Evolutionary conservation across 37 sponge, comb jelly and placozoan species (phyloP).

Genomic region (Hormiphora californensis): DNA sequence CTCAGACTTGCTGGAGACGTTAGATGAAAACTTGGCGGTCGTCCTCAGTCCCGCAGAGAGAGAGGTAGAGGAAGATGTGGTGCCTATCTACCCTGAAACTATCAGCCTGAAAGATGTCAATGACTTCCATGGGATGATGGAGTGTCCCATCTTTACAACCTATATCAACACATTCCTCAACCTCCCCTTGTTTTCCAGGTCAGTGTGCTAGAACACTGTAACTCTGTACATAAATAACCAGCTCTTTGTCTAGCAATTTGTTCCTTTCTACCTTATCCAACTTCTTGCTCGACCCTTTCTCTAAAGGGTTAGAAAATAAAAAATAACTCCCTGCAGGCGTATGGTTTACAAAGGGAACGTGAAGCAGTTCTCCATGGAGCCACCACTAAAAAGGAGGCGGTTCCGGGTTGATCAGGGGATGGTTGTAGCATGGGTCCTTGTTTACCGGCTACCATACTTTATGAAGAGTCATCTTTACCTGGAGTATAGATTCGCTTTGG

Average conservation of each 20-base stretch:
- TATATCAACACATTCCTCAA: constrained; percentile 5
- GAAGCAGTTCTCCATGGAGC: constrained; percentile 1
- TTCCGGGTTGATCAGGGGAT: constrained; percentile 7
- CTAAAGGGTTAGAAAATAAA: no score
- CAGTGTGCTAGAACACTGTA: no score
- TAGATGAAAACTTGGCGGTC: neutral
- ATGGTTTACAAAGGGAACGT: neutral
- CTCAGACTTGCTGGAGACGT: neutral
- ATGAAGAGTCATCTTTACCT: constrained; percentile 8
- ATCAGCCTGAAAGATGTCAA: neutral
- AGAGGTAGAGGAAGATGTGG: neutral
- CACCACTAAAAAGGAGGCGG: neutral
- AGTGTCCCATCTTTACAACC: neutral
- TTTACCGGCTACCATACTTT: constrained; percentile 1
- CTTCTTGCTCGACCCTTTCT: no score
- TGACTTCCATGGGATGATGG: neutral
- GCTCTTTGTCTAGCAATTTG: no score
- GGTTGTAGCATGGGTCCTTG: neutral
- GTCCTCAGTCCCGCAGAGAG: neutral
- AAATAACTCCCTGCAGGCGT: neutral
- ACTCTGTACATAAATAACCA: no score
- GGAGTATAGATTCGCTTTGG: neutral
- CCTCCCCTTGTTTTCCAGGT: neutral
- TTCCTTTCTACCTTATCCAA: no score
- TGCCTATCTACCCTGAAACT: neutral